These are phyloP conservation scores for Mystacides longicornis DNA, from an alignment of 2,888 invertebrate species.

Conservation along the genomic window DNA sequence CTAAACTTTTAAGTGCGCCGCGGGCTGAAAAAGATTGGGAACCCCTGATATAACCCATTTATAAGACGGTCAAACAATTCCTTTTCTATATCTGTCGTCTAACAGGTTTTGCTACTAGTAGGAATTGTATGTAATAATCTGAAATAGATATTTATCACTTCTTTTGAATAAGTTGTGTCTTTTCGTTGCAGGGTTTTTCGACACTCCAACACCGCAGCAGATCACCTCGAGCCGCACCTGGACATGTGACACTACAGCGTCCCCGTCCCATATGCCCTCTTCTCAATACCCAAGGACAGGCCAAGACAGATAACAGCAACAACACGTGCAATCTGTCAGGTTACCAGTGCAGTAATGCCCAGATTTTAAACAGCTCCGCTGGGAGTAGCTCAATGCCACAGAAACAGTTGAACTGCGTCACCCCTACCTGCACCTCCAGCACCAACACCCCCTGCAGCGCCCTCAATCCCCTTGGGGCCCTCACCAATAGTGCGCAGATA, in stretches of 20 bases:
- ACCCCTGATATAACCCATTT: too few relatives aligned
- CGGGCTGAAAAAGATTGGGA: too few relatives aligned
- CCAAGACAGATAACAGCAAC: background rate
- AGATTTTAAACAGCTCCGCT: background rate
- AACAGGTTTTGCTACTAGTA: too few relatives aligned
- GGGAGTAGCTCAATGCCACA: background rate
- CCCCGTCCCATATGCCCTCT: conserved; percentile 26
- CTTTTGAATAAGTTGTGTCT: too few relatives aligned
- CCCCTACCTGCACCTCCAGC: background rate
- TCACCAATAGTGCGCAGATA: background rate
- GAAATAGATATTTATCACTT: too few relatives aligned
- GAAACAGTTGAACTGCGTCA: background rate
- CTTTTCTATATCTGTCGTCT: too few relatives aligned
- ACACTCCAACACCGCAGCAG: conserved; percentile 26
- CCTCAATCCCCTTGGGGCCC: background rate
- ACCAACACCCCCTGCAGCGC: conserved; percentile 2
- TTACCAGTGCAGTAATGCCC: conserved; percentile 3
- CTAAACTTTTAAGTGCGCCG: too few relatives aligned
- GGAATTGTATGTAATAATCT: too few relatives aligned
- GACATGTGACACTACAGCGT: conserved; percentile 25
- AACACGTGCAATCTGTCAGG: conserved; percentile 4
- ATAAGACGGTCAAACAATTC: too few relatives aligned
- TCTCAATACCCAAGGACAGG: conserved; percentile 14
- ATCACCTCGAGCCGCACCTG: conserved; percentile 20
- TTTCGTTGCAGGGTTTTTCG: conserved; percentile 24